Percentiles rank a stretch among this genome's conserved stretches.
Conservation (phyloP, 2,797 vertebrate species). For the Toxotes lorentzi region DNA sequence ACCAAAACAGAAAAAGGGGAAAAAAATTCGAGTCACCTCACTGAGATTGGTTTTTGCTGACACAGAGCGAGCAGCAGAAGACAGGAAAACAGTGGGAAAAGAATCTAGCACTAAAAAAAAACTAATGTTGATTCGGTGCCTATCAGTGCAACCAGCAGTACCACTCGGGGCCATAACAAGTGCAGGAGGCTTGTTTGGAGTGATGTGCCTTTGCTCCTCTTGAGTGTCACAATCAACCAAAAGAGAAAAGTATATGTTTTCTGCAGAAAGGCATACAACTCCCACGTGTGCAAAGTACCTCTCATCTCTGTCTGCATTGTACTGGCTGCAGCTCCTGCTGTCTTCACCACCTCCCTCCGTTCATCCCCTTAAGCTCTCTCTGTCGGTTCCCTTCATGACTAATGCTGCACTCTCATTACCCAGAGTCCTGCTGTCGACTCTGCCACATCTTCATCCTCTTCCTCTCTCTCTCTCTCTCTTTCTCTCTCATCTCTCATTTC, state of each 20-base stretch:
- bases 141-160: slow-evolving; percentile 40
- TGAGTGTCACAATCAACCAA: slow-evolving; percentile 50
- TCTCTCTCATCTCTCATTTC: slow-evolving; percentile 35
- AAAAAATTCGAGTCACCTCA: not conserved
- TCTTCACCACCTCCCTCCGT: slow-evolving; percentile 37
- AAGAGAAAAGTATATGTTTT: slow-evolving; percentile 44
- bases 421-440: slow-evolving; percentile 56
- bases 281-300: slow-evolving; percentile 26
- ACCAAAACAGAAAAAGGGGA: not conserved
- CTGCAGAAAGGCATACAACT: slow-evolving; percentile 8
- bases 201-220: slow-evolving; percentile 23
- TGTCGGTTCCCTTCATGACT: slow-evolving; percentile 54
- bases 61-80: slow-evolving; percentile 1
- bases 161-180: slow-evolving; percentile 39
- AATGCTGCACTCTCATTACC: slow-evolving; percentile 65
- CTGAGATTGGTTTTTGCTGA: not conserved
- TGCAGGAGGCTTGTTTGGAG: slow-evolving; percentile 35
- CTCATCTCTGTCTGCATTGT: slow-evolving; percentile 19
- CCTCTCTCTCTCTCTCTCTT: not conserved
- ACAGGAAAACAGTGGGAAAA: slow-evolving; percentile 1
- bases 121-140: slow-evolving; percentile 37
- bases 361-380: slow-evolving; percentile 50
- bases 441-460: slow-evolving; percentile 31
- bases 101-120: slow-evolving; percentile 29
- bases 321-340: slow-evolving; percentile 35